Percentiles rank a stretch among this genome's conserved stretches.
phyloP scores from a whole-genome alignment of 2,888 invertebrate genomes.

The Folsomia manolachei region DNA sequence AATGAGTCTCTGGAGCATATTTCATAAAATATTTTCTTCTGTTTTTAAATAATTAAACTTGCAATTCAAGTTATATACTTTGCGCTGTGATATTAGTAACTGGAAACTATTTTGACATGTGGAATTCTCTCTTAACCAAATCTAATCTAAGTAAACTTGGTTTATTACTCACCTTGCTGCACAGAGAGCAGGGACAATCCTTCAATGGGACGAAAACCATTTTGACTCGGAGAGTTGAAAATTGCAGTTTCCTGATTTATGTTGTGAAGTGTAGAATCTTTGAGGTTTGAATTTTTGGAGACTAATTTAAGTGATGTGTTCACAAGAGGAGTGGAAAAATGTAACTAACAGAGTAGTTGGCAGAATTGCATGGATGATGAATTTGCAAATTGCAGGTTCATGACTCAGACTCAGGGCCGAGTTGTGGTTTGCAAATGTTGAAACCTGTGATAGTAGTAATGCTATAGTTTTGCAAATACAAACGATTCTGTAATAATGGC shows the following conservation, averaged over 20 bases:
- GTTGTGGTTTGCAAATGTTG: not conserved
- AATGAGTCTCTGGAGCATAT: constrained; percentile 8
- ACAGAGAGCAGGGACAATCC: constrained; percentile 48
- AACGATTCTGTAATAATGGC: not conserved
- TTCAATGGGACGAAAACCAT: constrained; percentile 47
- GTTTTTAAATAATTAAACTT: constrained; percentile 15
- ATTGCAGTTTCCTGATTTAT: no score
- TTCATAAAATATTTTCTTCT: constrained; percentile 12
- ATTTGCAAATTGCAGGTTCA: not conserved
- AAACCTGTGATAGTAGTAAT: no score
- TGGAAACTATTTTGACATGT: not conserved
- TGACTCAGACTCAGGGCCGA: not conserved
- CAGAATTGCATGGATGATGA: no score
- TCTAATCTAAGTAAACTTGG: no score
- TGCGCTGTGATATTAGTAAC: not conserved
- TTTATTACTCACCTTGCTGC: constrained; percentile 40
- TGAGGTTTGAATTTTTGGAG: not conserved
- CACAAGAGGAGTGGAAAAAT: no score
- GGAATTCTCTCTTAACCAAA: not conserved
- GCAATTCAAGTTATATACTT: constrained; percentile 5
- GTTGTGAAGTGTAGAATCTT: not conserved
- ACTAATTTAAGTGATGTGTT: not conserved
- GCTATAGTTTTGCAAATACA: no score
- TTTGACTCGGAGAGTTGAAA: not conserved
- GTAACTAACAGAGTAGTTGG: no score